Base-by-base conservation (phyloP, 2,113 vertebrate genomes). In the Larimichthys polyactis region DNA sequence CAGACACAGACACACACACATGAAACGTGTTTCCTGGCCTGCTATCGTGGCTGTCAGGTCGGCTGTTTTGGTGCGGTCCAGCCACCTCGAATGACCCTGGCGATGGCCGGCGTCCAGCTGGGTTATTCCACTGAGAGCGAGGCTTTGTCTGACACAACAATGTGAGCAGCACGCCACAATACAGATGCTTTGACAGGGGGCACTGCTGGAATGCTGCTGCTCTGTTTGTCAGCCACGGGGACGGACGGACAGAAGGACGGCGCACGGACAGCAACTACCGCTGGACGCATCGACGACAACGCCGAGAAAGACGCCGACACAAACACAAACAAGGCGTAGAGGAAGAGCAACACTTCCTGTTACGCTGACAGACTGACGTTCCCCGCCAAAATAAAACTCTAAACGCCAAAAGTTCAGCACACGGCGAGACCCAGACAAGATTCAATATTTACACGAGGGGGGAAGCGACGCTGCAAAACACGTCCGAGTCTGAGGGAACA, bases 141-240 rank as follows among this genome's bases (percentile, higher is more conserved):
- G 75, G 54, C 90, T 92, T 94, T 91, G 89, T 91, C 75, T 44
- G 63, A 70, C 67, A 70, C 82, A 85, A 91, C 90, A 93, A 93
- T 88, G 79, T 20, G 75, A 89, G 67, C 84, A 46, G 73, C 74
- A 69, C 46, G 65, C 81, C 86, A 90, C 89, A 92, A 90, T 92
- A 79, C 84, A 69, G 86, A 75, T 65, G 87, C 89, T 91, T 84
- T 88, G 85, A 89, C 73, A 79, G 81, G 77, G 72, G 87, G 82
- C 75, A 70, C 71, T 72, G 82, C 83, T 79, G 93, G 91, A 94
- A 93, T 91, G 89, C 82, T n/a, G 84, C 82, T 73, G 24, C 79
- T 36, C 84, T 87, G 85, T 87, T 83, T 80, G 85, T 65, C 48
- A 65, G 82, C 68, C 57, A 54, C 44, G 11, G 59, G 75, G 55